Evolutionary conservation across 2,888 invertebrate genomes (phyloP).

Genomic region (Melanchra persicariae): DNA sequence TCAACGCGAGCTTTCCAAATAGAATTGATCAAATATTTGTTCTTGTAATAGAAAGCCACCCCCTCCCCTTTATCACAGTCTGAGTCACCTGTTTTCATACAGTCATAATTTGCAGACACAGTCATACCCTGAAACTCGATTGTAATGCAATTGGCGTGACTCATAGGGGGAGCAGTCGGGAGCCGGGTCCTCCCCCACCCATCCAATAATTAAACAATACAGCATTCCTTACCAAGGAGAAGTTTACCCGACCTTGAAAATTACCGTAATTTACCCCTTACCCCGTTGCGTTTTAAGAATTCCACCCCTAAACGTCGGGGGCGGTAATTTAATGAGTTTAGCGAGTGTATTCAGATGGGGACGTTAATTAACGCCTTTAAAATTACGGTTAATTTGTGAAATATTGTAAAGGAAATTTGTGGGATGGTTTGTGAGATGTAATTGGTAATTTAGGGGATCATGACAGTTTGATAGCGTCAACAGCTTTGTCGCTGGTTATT

Average conservation of each 20-base stretch:
- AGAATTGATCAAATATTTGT: conserved; percentile 40
- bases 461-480: conserved; percentile 19
- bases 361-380: conserved; percentile 73
- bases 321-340: conserved; percentile 75
- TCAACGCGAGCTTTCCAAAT: neutral
- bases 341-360: conserved; percentile 69
- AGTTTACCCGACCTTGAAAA: conserved; percentile 78
- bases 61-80: conserved; percentile 11
- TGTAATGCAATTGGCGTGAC: conserved; percentile 73
- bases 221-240: conserved; percentile 69
- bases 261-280: conserved; percentile 71
- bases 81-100: conserved; percentile 66
- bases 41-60: conserved; percentile 23
- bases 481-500: conserved; percentile 14
- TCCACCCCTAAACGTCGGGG: conserved; percentile 72
- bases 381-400: conserved; percentile 69
- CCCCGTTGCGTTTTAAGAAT: conserved; percentile 74
- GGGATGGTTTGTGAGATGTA: conserved; percentile 39
- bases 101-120: conserved; percentile 58
- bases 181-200: conserved; percentile 41
- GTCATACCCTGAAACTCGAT: conserved; percentile 62
- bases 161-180: conserved; percentile 62
- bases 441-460: conserved; percentile 31
- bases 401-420: conserved; percentile 63
- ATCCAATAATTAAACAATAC: conserved; percentile 75